Percentiles rank a stretch among this genome's conserved stretches.
Evolutionary conservation across 2,113 vertebrate genomes (phyloP).

Genomic region (Hiodon tergisus): DNA sequence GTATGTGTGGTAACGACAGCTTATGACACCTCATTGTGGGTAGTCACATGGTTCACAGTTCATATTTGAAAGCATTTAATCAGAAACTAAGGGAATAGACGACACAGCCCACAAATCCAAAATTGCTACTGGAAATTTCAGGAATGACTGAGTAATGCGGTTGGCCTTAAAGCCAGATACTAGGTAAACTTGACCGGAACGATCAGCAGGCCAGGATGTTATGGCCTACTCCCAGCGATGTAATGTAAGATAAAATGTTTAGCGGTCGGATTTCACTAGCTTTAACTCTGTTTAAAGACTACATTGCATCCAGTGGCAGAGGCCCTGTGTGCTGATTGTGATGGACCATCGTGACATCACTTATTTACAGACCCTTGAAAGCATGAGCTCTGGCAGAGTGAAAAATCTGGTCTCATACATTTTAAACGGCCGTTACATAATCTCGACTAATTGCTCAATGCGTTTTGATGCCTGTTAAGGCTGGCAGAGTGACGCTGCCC

Average conservation of each 20-base stretch:
- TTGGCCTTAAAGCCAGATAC: too few species aligned
- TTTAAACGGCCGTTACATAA: slow-evolving; percentile 43
- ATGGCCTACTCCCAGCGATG: not conserved
- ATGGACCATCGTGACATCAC: not conserved
- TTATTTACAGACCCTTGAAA: slow-evolving; percentile 21
- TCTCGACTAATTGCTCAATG: slow-evolving; percentile 15
- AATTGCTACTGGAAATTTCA: too few species aligned
- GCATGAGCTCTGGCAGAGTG: not conserved
- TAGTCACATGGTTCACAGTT: too few species aligned
- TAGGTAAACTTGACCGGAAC: too few species aligned
- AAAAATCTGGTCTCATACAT: slow-evolving; percentile 37
- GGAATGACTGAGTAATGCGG: too few species aligned
- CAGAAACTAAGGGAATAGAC: too few species aligned
- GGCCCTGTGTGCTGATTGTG: not conserved
- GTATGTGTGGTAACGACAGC: too few species aligned
- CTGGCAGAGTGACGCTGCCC: slow-evolving; percentile 1
- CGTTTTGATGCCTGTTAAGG: not conserved
- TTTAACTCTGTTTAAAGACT: not conserved
- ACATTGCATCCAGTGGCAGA: not conserved
- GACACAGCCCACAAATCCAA: too few species aligned
- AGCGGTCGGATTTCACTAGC: not conserved
- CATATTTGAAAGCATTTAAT: too few species aligned
- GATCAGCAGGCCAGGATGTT: not conserved
- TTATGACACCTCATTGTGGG: too few species aligned
- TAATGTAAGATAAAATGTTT: too few species aligned